Percentiles rank a stretch among this genome's conserved stretches.
These are phyloP conservation scores for Ferrisia virgata DNA, from an alignment of 2,888 invertebrate species.

Conservation along the genomic window DNA sequence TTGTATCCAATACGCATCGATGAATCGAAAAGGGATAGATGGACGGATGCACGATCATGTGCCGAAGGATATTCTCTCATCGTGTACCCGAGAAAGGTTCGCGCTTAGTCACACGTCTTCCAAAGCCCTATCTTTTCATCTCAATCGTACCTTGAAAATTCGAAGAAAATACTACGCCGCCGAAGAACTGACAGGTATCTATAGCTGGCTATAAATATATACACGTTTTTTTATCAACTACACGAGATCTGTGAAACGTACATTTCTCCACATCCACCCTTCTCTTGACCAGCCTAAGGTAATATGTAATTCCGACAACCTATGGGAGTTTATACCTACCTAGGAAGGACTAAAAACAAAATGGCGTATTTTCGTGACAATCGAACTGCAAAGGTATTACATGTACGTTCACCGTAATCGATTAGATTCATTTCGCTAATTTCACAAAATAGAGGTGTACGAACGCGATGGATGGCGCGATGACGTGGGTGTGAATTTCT, in stretches of 20 bases:
- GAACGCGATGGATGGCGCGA: too few species aligned
- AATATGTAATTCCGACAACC: not conserved
- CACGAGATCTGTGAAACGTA: not conserved
- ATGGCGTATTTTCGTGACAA: not conserved
- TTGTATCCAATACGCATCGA: too few species aligned
- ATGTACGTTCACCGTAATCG: too few species aligned
- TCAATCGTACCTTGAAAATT: not conserved
- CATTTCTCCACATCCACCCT: not conserved
- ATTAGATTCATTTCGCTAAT: not conserved
- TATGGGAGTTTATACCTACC: too few species aligned
- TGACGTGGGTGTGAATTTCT: not conserved
- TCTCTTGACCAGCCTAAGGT: not conserved
- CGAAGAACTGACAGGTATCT: not conserved
- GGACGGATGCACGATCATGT: not conserved
- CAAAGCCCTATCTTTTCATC: not conserved
- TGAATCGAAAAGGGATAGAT: not conserved
- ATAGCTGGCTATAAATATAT: too few species aligned
- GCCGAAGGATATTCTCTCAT: not conserved
- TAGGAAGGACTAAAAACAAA: not conserved
- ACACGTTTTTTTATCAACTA: not conserved
- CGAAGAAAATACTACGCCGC: not conserved
- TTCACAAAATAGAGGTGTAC: too few species aligned
- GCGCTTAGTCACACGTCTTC: not conserved
- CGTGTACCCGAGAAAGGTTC: too few species aligned
- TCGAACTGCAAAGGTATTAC: not conserved